Evolutionary conservation across 2,113 vertebrate species (phyloP).

Genomic region (Megaceryle maxima): DNA sequence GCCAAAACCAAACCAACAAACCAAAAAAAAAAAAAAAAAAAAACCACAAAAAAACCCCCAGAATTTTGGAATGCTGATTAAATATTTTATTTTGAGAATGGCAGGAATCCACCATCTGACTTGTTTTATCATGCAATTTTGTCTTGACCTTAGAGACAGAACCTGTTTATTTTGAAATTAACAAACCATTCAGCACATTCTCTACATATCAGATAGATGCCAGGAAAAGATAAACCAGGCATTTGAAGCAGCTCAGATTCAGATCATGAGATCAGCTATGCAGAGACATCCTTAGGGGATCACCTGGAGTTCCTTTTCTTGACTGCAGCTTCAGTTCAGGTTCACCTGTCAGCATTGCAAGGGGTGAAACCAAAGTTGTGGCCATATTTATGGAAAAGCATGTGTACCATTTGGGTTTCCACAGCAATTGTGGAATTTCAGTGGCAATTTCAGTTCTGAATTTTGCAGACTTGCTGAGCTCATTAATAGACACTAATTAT

Average conservation of each 20-base stretch:
- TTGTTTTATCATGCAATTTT: background rate
- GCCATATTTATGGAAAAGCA: fast-evolving
- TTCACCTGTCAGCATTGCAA: background rate
- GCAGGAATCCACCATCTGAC: background rate
- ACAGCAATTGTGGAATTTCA: background rate
- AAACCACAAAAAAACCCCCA: background rate
- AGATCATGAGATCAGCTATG: background rate
- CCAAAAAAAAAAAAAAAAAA: background rate
- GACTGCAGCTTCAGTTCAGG: background rate
- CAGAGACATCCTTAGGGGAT: background rate
- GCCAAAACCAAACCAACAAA: background rate
- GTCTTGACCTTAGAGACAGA: background rate
- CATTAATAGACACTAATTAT: background rate
- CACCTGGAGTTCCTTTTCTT: background rate
- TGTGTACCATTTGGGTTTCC: background rate
- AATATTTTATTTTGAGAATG: background rate
- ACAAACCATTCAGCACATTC: background rate
- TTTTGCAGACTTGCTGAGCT: constrained; percentile 10
- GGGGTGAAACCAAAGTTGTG: background rate
- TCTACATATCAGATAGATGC: background rate
- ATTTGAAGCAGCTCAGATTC: background rate
- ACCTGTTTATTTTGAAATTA: background rate
- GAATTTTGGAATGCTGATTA: background rate
- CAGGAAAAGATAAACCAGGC: background rate
- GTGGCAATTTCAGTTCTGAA: background rate